Percentiles rank a stretch among this genome's conserved stretches.
These are phyloP conservation scores for Pleuronectes platessa DNA, from an alignment of 2,113 vertebrate species.

Conservation along the genomic window DNA sequence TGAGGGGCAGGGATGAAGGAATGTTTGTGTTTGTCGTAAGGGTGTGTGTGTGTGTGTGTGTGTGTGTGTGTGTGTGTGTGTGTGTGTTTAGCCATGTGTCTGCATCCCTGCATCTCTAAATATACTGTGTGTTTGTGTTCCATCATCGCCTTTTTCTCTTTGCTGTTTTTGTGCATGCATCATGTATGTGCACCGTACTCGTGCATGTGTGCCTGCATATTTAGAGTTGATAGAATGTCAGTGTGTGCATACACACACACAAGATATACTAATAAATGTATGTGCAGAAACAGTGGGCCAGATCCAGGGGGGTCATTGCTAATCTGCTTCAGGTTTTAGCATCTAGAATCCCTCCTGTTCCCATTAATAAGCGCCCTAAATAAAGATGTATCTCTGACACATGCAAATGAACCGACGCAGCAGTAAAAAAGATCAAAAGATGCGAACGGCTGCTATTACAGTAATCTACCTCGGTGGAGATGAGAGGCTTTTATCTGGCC, in stretches of 20 bases:
- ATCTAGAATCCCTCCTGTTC: slow-evolving; percentile 74
- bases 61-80: slow-evolving; percentile 28
- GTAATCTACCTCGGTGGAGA: slow-evolving; percentile 79
- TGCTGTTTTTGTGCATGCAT: neutral
- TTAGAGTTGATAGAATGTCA: slow-evolving; percentile 14
- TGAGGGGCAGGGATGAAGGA: slow-evolving; percentile 60
- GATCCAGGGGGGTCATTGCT: slow-evolving; percentile 73
- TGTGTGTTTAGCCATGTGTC: neutral
- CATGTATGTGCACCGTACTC: neutral
- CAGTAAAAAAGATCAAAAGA: slow-evolving; percentile 82
- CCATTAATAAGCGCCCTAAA: slow-evolving; percentile 78
- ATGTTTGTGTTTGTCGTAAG: slow-evolving; percentile 70
- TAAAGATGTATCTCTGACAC: slow-evolving; percentile 81
- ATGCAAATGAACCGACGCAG: slow-evolving; percentile 82
- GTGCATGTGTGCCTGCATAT: slow-evolving; percentile 30
- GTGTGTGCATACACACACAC: slow-evolving; percentile 41
- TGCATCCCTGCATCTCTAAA: neutral
- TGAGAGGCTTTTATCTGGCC: slow-evolving; percentile 78
- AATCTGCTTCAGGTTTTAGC: slow-evolving; percentile 77
- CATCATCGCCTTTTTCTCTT: slow-evolving; percentile 4
- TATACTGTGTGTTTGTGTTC: slow-evolving; percentile 10
- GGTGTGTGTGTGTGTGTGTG: slow-evolving; percentile 18
- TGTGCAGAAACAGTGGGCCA: slow-evolving; percentile 50
- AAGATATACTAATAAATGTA: slow-evolving; percentile 50
- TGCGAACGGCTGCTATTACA: slow-evolving; percentile 79